A percentile compares a stretch with the other conserved stretches of the same genome.
Evolutionary conservation across 1,140 invertebrate genomes (phyloP).

Genomic region (Paramacrobiotus metropolitanus): DNA sequence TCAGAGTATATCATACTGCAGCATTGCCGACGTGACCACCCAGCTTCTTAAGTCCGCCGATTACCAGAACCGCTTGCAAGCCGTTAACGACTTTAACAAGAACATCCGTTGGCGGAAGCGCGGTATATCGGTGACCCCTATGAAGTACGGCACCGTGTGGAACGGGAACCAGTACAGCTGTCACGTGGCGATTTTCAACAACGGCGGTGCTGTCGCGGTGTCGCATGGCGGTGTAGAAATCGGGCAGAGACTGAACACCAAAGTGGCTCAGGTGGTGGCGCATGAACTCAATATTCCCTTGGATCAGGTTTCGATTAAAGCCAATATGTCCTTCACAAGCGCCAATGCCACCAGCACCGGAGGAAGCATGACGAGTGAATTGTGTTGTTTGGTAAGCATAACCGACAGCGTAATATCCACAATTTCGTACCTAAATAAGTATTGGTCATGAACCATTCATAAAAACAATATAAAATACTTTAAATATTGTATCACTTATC

Average conservation of each 20-base stretch:
- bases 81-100: not conserved
- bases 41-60: constrained; percentile 13
- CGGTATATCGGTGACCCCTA: constrained; percentile 9
- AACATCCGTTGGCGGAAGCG: not conserved
- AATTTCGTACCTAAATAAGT: not conserved
- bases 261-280: constrained; percentile 16
- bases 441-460: not conserved
- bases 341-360: constrained; percentile 20
- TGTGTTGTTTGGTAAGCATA: constrained; percentile 9
- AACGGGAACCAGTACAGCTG: constrained; percentile 18
- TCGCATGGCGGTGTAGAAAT: constrained; percentile 41
- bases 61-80: constrained; percentile 9
- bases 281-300: constrained; percentile 20
- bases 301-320: constrained; percentile 19
- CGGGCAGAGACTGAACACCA: constrained; percentile 29
- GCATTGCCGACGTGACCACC: constrained; percentile 11
- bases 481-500: not conserved
- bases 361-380: constrained; percentile 20
- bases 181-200: constrained; percentile 31
- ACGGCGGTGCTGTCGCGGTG: constrained; percentile 34
- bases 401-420: not conserved
- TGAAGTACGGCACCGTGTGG: constrained; percentile 14
- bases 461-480: not conserved
- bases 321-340: constrained; percentile 16
- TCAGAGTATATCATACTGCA: constrained; percentile 12